Evolutionary conservation across 2,113 vertebrate species (phyloP), one percentile per base, ranked within the genome.

Genomic region (Scomber scombrus): DNA sequence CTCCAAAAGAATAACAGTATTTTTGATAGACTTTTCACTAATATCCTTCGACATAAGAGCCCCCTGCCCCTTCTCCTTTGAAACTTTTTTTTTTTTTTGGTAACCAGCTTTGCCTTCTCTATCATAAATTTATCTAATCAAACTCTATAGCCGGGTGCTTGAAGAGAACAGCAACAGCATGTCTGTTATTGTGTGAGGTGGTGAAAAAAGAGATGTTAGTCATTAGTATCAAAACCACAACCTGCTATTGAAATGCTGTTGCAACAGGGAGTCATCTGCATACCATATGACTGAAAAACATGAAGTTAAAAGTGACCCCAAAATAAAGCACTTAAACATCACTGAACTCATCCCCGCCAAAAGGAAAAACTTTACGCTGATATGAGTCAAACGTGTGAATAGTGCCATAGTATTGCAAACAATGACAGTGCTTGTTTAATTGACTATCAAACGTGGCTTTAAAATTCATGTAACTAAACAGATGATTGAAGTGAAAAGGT

Each of bases 1-100:
- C 88, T 94, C 84, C 84, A 93, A 93, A 93, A 93, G 91, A 94
- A 91, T 94, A 95, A 94, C 95, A 95, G 95, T 95, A 94, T 96
- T 95, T 93, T 94, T 94, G 83, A 93, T 94, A 95, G 92, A 89
- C 70, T 68, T 90, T 92, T 91, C 91, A 94, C 94, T 95, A 95
- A 95, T 94, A 87, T 82, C 78, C 85, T 70, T 78, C 40, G 75
- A 75, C 69, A 76, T 84, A 83, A 70, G 47, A 80, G 47, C 66
- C 71, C 82, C 63, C 51, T 34, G 31, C 47, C 80, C 69, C 55
- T 50, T 52, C 51, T 63, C 69, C 29, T 52, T 26, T 76, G 3
- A 62, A 40, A 61, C 21, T 19, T 58, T 19, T 62, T 13, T 21
- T 21, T 58, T 66, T 71, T 49, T 80, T 61, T 40, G 58, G 75